Percentiles rank a stretch among this genome's conserved stretches.
These are phyloP conservation scores for Chaetodon auriga DNA, from an alignment of 2,113 vertebrate species.

Conservation along the genomic window DNA sequence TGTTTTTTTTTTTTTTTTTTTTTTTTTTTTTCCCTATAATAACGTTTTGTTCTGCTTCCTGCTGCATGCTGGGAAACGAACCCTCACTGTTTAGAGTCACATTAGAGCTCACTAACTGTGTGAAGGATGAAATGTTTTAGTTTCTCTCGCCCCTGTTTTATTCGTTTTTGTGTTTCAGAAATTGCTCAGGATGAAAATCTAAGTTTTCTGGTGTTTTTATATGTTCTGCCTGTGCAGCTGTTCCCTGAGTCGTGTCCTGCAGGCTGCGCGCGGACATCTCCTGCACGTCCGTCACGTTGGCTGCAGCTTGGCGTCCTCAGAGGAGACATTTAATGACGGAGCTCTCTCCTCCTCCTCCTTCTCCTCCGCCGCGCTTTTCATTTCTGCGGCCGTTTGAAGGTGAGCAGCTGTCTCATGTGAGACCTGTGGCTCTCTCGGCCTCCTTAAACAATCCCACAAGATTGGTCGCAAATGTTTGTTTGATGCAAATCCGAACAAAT, in stretches of 20 bases:
- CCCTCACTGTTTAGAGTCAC: not conserved
- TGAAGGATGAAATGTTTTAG: constrained; percentile 3
- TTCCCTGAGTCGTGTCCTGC: not conserved
- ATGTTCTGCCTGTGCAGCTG: not conserved
- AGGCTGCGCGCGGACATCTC: not conserved
- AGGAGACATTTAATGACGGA: constrained; percentile 26
- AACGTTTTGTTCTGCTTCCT: not conserved
- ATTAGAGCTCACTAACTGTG: not conserved
- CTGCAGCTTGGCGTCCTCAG: constrained; percentile 4
- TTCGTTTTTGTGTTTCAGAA: not conserved
- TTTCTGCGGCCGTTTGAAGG: constrained; percentile 22
- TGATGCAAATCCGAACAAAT: constrained; percentile 83
- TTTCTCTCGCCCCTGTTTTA: constrained; percentile 2
- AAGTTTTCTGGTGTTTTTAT: not conserved
- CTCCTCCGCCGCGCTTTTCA: not conserved
- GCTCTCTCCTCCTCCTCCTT: not conserved
- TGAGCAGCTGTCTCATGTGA: constrained; percentile 71
- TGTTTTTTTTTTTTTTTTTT: too few relatives aligned
- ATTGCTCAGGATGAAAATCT: not conserved
- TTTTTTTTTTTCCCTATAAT: too few relatives aligned
- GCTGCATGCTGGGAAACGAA: not conserved
- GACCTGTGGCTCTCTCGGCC: constrained; percentile 41
- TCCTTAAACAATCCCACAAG: constrained; percentile 69
- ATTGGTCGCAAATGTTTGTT: constrained; percentile 80
- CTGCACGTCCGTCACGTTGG: not conserved